These are phyloP conservation scores for Galaxias olidus DNA, from an alignment of 2,797 vertebrate species.

Conservation along the genomic window DNA sequence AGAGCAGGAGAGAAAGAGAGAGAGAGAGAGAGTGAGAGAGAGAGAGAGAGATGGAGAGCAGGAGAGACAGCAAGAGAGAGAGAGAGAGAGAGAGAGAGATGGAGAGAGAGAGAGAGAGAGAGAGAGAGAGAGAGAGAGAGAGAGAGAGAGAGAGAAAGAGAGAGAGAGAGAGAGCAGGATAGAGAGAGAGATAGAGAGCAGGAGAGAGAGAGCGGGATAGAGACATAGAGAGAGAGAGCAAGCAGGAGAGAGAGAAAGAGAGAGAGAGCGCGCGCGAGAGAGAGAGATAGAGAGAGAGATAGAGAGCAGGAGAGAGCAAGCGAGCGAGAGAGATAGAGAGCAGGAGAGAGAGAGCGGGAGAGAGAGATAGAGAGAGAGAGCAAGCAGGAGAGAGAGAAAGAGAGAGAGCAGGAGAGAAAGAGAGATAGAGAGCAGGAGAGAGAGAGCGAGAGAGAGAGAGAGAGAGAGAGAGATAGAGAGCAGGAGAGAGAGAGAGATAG, in stretches of 20 bases:
- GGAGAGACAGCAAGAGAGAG: background rate
- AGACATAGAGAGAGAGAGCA: too few relatives aligned
- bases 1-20: too few relatives aligned
- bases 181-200: background rate
- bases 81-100: slow-evolving; percentile 1
- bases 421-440: background rate
- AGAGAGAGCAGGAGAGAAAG: background rate
- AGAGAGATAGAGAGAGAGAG: background rate
- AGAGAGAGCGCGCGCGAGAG: background rate
- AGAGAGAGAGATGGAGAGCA: background rate
- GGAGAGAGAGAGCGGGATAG: background rate
- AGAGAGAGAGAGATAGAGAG: background rate
- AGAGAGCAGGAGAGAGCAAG: background rate
- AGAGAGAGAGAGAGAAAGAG: background rate
- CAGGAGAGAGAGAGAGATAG: background rate
- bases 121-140: background rate
- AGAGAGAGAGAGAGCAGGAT: slow-evolving; percentile 4
- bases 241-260: background rate
- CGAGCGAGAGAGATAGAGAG: background rate
- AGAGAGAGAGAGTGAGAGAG: background rate
- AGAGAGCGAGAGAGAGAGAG: background rate
- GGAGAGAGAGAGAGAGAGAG: background rate
- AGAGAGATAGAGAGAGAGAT: background rate
- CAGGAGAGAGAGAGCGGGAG: background rate
- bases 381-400: too few relatives aligned